These are phyloP conservation scores for Merops nubicus DNA, from an alignment of 2,113 vertebrate genomes.

Conservation along the genomic window DNA sequence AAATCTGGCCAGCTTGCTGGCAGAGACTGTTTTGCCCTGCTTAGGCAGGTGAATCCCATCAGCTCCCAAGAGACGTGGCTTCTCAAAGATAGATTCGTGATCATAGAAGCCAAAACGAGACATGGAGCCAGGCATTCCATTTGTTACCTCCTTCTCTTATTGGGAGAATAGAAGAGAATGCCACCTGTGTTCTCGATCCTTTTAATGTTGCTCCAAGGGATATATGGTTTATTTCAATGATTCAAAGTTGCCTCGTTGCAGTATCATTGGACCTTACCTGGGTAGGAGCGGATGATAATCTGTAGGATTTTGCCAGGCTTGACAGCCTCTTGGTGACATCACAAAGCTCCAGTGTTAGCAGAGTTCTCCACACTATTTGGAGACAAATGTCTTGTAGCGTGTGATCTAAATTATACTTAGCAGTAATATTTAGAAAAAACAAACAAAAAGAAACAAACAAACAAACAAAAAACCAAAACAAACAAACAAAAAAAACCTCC, in stretches of 20 bases:
- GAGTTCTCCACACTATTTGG: neutral
- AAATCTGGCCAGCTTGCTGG: neutral
- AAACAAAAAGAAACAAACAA: no score
- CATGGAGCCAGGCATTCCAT: neutral
- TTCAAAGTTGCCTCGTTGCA: neutral
- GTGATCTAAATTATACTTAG: neutral
- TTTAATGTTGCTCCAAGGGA: neutral
- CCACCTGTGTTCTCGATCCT: neutral
- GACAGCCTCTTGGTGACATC: neutral
- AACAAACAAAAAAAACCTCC: rapidly evolving
- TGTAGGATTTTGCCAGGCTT: neutral
- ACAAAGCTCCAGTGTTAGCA: rapidly evolving
- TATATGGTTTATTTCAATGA: neutral
- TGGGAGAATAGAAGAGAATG: neutral
- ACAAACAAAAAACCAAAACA: no score
- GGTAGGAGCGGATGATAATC: neutral
- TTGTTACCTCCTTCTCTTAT: neutral
- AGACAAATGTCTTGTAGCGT: neutral
- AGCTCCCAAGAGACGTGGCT: neutral
- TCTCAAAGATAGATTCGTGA: neutral
- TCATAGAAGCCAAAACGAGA: neutral
- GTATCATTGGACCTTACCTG: neutral
- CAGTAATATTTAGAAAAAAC: neutral
- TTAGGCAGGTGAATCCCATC: neutral
- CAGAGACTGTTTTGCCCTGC: neutral